These are phyloP conservation scores for Glaucidium brasilianum DNA, from an alignment of 2,113 vertebrate species.

Conservation along the genomic window DNA sequence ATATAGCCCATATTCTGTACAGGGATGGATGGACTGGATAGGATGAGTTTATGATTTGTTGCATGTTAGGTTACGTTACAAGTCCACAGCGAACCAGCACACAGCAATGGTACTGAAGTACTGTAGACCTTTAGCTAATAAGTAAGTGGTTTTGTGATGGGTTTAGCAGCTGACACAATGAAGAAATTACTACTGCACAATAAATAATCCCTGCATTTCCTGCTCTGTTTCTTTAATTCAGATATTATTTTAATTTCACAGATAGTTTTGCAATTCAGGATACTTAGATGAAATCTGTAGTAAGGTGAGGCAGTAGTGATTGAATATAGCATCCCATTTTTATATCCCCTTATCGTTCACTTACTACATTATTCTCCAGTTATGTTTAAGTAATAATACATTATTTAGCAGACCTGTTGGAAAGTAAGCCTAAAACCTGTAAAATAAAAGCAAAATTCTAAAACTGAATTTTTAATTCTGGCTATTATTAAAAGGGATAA, in stretches of 20 bases:
- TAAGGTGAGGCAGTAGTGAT: neutral
- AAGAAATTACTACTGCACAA: neutral
- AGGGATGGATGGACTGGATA: fast-evolving
- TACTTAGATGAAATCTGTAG: neutral
- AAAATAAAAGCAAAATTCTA: neutral
- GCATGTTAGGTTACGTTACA: fast-evolving
- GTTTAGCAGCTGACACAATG: neutral
- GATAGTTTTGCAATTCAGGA: neutral
- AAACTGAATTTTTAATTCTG: neutral
- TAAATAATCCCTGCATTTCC: neutral
- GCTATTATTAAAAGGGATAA: neutral
- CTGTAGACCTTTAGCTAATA: neutral
- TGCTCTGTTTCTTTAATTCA: neutral
- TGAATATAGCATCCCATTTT: neutral
- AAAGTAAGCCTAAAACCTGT: neutral
- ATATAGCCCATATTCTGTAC: fast-evolving
- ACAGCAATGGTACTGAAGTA: fast-evolving
- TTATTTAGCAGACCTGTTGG: neutral
- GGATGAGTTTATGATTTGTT: neutral
- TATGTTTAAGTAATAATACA: neutral
- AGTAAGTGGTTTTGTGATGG: neutral
- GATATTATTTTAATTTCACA: neutral
- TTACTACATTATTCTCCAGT: neutral
- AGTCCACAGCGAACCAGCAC: too few species aligned
- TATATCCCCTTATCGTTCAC: neutral